phyloP scores from a whole-genome alignment of 2,113 vertebrate genomes.

The Rattus rattus region DNA sequence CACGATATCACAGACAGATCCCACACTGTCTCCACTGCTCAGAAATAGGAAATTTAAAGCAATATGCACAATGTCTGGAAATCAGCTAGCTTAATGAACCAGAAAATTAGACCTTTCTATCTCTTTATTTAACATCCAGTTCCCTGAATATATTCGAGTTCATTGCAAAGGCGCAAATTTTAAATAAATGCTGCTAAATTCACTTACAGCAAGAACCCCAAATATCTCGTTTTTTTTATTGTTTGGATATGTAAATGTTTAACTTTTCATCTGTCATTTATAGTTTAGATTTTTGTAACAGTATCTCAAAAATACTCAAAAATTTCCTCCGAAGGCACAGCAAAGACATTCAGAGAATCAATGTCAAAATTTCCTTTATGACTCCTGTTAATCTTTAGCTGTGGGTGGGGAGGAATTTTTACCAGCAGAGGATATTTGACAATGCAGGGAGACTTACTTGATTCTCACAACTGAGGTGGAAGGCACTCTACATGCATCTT shows the following conservation, averaged over 20 bases:
- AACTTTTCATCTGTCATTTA: constrained; percentile 79
- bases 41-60: constrained; percentile 86
- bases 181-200: constrained; percentile 84
- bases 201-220: constrained; percentile 85
- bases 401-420: not conserved
- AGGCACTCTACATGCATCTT: not conserved
- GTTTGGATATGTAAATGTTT: constrained; percentile 79
- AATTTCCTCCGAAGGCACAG: not conserved
- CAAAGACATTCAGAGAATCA: constrained; percentile 42
- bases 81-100: constrained; percentile 89
- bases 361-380: not conserved
- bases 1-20: constrained; percentile 85
- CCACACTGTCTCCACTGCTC: constrained; percentile 83
- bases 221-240: constrained; percentile 82
- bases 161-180: constrained; percentile 85
- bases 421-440: not conserved
- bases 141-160: constrained; percentile 86
- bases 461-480: not conserved
- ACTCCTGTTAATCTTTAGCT: not conserved
- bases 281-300: constrained; percentile 69
- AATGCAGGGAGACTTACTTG: not conserved
- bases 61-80: constrained; percentile 84
- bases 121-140: constrained; percentile 90
- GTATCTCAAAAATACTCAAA: constrained; percentile 2
- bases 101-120: constrained; percentile 89